phyloP scores from a whole-genome alignment of 1,140 invertebrate species.

The Drosophila takahashii region DNA sequence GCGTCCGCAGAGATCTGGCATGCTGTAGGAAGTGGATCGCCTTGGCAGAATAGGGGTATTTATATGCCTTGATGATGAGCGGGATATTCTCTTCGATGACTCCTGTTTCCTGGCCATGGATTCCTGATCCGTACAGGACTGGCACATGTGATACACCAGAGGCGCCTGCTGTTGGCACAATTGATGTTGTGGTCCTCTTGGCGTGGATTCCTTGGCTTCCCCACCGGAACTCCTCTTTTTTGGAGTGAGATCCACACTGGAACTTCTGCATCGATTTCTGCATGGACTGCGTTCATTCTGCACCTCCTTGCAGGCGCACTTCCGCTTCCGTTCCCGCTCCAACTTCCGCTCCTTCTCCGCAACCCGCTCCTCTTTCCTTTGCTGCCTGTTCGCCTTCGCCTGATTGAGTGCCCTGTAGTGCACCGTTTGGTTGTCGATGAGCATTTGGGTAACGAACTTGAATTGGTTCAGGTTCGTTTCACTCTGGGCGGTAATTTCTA shows the following conservation, averaged over 20 bases:
- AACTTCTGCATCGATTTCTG: neutral
- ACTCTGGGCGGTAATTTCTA: conserved; percentile 56
- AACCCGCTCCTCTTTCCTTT: conserved; percentile 2
- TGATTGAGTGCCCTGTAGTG: conserved; percentile 43
- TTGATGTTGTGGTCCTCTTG: conserved; percentile 36
- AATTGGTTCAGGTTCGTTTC: conserved; percentile 67
- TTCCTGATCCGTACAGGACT: neutral
- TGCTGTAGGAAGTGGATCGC: conserved; percentile 25
- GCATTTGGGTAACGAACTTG: conserved; percentile 69
- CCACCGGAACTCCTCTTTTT: neutral
- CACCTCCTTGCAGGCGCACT: neutral
- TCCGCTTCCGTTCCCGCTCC: conserved; percentile 6
- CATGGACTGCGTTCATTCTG: neutral
- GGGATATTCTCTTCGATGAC: neutral
- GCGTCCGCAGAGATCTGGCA: conserved; percentile 48
- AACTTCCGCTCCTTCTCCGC: neutral
- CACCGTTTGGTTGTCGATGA: conserved; percentile 65
- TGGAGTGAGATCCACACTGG: conserved; percentile 4
- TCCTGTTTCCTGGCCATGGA: too few species aligned
- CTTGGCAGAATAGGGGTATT: neutral
- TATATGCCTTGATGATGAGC: neutral
- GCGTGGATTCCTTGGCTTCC: neutral
- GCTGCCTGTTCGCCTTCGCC: conserved; percentile 5
- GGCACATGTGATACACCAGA: conserved; percentile 11
- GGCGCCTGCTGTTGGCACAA: conserved; percentile 52